Base-by-base conservation (phyloP, 2,888 invertebrate species). In the Agonum fuliginosum region DNA sequence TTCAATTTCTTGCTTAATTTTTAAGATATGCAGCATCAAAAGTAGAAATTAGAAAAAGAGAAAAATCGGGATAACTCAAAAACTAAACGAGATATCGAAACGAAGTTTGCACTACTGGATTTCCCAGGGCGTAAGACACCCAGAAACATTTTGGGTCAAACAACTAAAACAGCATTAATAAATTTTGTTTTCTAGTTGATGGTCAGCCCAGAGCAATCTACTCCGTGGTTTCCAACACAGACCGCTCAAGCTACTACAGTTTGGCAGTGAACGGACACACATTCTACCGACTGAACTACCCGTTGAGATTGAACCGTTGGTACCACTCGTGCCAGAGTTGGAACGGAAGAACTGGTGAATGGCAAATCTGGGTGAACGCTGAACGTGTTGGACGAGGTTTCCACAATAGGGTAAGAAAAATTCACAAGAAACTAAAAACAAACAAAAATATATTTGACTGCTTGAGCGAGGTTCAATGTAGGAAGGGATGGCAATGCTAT, bases 281-380 rank as follows among this genome's bases (percentile, higher is more conserved):
- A 79, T 91, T 95, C 86, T 95, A 93, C 88, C 91, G 93, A 79
- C 87, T 93, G 79, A 93, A 93, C 85, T 93, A 92, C 85, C 93
- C 93, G 65, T 84, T 93, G 80, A 88, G 91, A 81, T 87, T 92
- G 83, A 91, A 92, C 85, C 90, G 90, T 85, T 95, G 95, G 95
- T 95, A 95, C 88, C 95, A 95, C 86, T 92, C 93, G 69, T 95
- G 95, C 83, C 93, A 94, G 83, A 95, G 95, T 72, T 95, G 95
- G 95, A 95, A 95, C 85, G 95, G 95, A 14, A 93, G 93, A 84
- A 95, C 95, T 4, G 95, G 95, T 65, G 95, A 95, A 87, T 95
- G 95, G 95, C 95, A 95, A 87, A 91, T 95, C 81, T 95, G 95
- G 95, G 92, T 95, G 79, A 94, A 95, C 85, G 93, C 93, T 17